Evolutionary conservation across 2,888 invertebrate species (phyloP), one percentile per base, ranked within the genome.

Genomic region (Abrostola tripartita): DNA sequence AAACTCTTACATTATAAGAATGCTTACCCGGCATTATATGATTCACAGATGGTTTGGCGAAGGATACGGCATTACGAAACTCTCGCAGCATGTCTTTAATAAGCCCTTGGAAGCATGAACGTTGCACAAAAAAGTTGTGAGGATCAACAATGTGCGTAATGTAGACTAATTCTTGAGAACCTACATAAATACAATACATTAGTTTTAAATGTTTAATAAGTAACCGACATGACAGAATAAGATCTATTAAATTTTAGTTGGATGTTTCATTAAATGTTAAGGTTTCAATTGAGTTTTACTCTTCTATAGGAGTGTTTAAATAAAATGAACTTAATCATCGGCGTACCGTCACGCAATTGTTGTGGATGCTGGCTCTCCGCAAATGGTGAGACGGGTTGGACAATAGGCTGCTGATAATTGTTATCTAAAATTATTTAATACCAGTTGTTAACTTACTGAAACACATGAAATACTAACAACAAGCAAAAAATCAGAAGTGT

Each of bases 61-160:
- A 72, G 0, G 89, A 85, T 7, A 81, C 78, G 0, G 92, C 90
- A 63, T 90, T 90, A 40, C 90, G 82, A 71, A 92, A 92, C 69
- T 92, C 91, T 0, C 87, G 79, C 64, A 91, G 62, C 85, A 94
- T 84, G 52, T 92, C 91, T 68, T 92, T 90, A 0, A 94, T 88
- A 52, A 86, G 60, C 0, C 68, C 69, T 78, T 93, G 92, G 47
- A 89, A 88, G 65, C 88, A 87, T 0, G 88, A 85, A 50, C 92
- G 81, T 79, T 96, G 96, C 4, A 96, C 95, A 81, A 94, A 96
- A 84, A 97, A 96, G 64, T 95, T 89, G 57, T 95, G 93, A 0
- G 97, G 97, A 59, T 95, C 92, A 47, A 92, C 89, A n/a, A 97
- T 94, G 79, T 96, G 94, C 0, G 95, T 94, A 40, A 97, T 92